These are phyloP conservation scores for Syngnathus acus DNA, from an alignment of 2,797 vertebrate genomes.

Conservation along the genomic window DNA sequence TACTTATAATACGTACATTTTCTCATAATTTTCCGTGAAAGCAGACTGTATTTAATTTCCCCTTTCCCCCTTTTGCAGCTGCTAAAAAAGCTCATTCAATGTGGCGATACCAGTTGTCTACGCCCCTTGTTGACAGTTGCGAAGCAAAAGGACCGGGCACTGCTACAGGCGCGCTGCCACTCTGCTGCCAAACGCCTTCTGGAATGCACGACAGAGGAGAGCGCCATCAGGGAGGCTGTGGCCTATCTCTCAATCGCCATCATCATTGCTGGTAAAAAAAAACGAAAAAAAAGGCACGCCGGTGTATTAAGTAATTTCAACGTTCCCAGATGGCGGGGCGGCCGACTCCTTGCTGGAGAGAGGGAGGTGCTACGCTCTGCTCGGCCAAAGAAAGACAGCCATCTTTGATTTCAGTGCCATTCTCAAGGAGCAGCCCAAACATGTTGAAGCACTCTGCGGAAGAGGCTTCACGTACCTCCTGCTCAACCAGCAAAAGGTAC, in stretches of 20 bases:
- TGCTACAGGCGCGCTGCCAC: slow-evolving; percentile 79
- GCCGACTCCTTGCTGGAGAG: slow-evolving; percentile 79
- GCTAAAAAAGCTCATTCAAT: slow-evolving; percentile 82
- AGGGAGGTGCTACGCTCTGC: slow-evolving; percentile 79
- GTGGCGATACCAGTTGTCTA: slow-evolving; percentile 82
- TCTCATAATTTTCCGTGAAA: background rate
- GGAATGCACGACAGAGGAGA: slow-evolving; percentile 47
- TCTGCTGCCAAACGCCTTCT: slow-evolving; percentile 74
- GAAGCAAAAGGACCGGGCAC: slow-evolving; percentile 67
- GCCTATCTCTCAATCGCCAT: slow-evolving; percentile 89
- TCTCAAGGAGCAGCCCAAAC: slow-evolving; percentile 74
- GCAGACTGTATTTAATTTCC: too few species aligned
- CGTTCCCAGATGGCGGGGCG: slow-evolving; percentile 71
- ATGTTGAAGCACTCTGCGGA: slow-evolving; percentile 80
- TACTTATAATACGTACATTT: background rate
- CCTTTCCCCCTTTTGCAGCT: slow-evolving; percentile 59
- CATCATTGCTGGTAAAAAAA: slow-evolving; percentile 78
- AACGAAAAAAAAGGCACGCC: background rate
- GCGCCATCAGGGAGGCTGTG: slow-evolving; percentile 76
- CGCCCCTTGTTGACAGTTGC: slow-evolving; percentile 76
- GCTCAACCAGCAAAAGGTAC: slow-evolving; percentile 84
- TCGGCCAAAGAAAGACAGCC: slow-evolving; percentile 88
- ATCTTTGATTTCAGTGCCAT: slow-evolving; percentile 86
- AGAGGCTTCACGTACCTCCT: slow-evolving; percentile 80
- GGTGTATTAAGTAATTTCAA: background rate